Percentiles rank a stretch among this genome's conserved stretches.
These are phyloP conservation scores for Siphamia tubifer DNA, from an alignment of 2,113 vertebrate species.

Conservation along the genomic window DNA sequence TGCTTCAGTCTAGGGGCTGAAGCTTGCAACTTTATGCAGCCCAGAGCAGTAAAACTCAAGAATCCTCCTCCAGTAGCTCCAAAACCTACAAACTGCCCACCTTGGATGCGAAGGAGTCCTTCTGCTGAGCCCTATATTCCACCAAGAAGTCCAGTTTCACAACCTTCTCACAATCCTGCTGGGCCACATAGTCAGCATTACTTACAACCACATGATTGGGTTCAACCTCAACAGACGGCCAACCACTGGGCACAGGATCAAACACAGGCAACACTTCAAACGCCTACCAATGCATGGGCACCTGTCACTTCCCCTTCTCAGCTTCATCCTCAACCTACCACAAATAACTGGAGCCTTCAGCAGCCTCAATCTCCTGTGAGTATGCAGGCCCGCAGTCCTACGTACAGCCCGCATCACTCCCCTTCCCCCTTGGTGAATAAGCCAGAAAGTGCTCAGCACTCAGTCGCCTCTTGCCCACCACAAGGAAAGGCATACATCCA, in stretches of 20 bases:
- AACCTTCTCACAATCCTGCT: slow-evolving; percentile 43
- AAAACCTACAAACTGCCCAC: slow-evolving; percentile 86
- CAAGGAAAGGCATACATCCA: slow-evolving; percentile 68
- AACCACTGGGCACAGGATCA: slow-evolving; percentile 58
- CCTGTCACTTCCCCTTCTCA: slow-evolving; percentile 56
- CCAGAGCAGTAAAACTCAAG: slow-evolving; percentile 87
- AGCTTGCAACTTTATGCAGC: slow-evolving; percentile 98
- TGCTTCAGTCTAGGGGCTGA: slow-evolving; percentile 96
- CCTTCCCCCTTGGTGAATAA: slow-evolving; percentile 73
- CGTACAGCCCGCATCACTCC: slow-evolving; percentile 58
- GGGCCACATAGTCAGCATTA: slow-evolving; percentile 70
- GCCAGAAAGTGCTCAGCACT: slow-evolving; percentile 71
- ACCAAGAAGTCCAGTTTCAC: slow-evolving; percentile 72
- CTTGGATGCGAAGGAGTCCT: slow-evolving; percentile 81
- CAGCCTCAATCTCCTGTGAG: slow-evolving; percentile 65
- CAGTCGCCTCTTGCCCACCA: slow-evolving; percentile 79
- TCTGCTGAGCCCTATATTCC: slow-evolving; percentile 75
- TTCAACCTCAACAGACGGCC: slow-evolving; percentile 54
- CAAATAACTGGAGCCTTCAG: slow-evolving; percentile 68
- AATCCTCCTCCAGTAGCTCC: slow-evolving; percentile 94
- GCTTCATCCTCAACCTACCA: slow-evolving; percentile 56
- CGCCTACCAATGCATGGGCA: slow-evolving; percentile 44
- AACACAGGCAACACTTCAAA: slow-evolving; percentile 53
- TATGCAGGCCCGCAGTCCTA: slow-evolving; percentile 57
- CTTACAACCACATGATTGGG: slow-evolving; percentile 65